Base-by-base conservation (phyloP, 1,140 invertebrate genomes). In the Colletes gigas region DNA sequence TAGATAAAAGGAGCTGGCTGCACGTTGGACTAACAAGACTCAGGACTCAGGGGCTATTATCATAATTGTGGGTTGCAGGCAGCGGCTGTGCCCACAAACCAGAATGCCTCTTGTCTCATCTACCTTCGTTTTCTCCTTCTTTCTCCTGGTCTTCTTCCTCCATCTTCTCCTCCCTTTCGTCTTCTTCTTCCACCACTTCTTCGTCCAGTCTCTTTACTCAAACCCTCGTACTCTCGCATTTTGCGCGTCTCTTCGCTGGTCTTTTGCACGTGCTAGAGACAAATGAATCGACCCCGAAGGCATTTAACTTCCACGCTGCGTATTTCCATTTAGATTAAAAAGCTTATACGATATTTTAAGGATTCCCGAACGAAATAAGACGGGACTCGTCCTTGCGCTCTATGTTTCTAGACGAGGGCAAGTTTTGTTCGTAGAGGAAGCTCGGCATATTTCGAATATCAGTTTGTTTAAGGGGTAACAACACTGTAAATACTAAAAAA, bases 51-150 rank as follows among this genome's bases (percentile, higher is more conserved):
- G 85, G 88, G 89, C 91, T 92, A 93, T 93, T 93, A 93, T 93
- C 92, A 93, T 93, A 93, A 93, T 93, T 93, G 92, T 90, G 90
- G 92, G 90, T 91, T 93, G 90, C 91, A 91, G 91, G 91, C 92
- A 93, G 86, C 90, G 91, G 89, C 89, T 93, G 90, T 93, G 87
- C 92, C 92, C 91, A 93, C 92, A 93, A 93, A 93, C 93, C 92
- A 93, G 93, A 93, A 93, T 93, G 89, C 89, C 89, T 90, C 89
- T 92, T 88, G 89, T 89, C 91, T 91, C 91, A 90, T 93, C 92
- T 89, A 87, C 87, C 83, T 88, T 86, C 80, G 50, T 85, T 39
- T 78, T 82, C 71, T 67, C 72, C 44, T 68, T 60, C 86, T 87
- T 85, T 79, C 71, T 30, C 65, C 41, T 44, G 62, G n/a, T 50